Conservation (phyloP, 2,888 invertebrate species). For the Apodemia duryi region DNA sequence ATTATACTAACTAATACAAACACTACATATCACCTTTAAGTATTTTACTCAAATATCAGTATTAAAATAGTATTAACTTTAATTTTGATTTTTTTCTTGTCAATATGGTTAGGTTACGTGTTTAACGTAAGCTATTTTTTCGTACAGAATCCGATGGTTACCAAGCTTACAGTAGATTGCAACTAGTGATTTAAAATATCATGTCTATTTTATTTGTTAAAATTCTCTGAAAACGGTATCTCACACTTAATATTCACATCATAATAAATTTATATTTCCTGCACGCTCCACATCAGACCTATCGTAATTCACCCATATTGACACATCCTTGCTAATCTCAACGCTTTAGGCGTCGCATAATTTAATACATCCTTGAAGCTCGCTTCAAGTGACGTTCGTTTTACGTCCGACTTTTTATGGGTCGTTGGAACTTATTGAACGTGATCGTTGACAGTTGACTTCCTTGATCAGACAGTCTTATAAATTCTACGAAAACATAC, state of each 20-base stretch:
- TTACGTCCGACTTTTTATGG: slow-evolving; percentile 23
- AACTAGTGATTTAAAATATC: neutral
- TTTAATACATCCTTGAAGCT: slow-evolving; percentile 45
- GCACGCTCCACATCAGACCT: slow-evolving; percentile 30
- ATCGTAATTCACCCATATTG: slow-evolving; percentile 38
- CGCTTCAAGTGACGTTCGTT: slow-evolving; percentile 18
- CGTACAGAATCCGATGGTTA: too few species aligned
- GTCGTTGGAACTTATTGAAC: slow-evolving; percentile 25
- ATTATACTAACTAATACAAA: too few species aligned
- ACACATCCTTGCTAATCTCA: slow-evolving; percentile 52
- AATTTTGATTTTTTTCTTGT: too few species aligned
- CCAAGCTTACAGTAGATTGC: neutral
- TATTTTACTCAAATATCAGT: too few species aligned
- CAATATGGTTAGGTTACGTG: too few species aligned
- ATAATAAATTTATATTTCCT: slow-evolving; percentile 37
- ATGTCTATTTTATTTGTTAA: slow-evolving; percentile 14
- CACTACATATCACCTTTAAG: too few species aligned
- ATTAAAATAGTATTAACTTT: too few species aligned
- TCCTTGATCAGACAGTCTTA: neutral
- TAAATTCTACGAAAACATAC: neutral
- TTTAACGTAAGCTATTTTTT: too few species aligned
- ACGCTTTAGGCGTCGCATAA: slow-evolving; percentile 34
- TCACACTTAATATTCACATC: slow-evolving; percentile 32
- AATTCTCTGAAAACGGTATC: slow-evolving; percentile 26
- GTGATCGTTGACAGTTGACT: slow-evolving; percentile 24